Evolutionary conservation across 2,113 vertebrate genomes (phyloP).

Genomic region (Macroglossus sobrinus): DNA sequence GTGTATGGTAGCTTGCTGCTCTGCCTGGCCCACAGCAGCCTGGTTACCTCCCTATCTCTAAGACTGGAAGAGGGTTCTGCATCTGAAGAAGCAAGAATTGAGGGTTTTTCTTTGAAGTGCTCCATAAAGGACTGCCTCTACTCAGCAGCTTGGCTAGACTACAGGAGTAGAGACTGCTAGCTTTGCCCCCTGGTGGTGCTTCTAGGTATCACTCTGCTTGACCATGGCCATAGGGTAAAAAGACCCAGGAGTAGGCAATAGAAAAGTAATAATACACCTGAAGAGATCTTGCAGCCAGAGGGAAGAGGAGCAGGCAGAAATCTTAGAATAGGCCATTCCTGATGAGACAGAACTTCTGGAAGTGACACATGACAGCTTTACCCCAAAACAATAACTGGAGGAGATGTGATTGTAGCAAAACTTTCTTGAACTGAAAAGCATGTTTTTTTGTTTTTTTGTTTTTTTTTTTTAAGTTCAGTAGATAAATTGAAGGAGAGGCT

Average conservation of each 20-base stretch:
- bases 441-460: not conserved
- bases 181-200: not conserved
- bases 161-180: not conserved
- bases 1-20: not conserved
- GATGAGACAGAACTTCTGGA: not conserved
- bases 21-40: not conserved
- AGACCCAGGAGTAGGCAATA: not conserved
- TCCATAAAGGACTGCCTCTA: not conserved
- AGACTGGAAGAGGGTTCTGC: not conserved
- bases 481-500: not conserved
- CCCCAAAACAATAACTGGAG: not conserved
- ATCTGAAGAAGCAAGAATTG: not conserved
- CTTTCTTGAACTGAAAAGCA: not conserved
- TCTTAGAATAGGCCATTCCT: not conserved
- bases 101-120: not conserved
- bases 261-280: not conserved
- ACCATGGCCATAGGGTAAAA: not conserved
- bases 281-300: not conserved
- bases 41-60: not conserved
- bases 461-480: not conserved
- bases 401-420: not conserved
- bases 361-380: not conserved
- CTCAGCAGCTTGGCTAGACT: not conserved
- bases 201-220: not conserved
- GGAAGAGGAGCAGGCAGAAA: not conserved